Conservation (phyloP, 2,113 vertebrate genomes). For the Hiodon alosoides region DNA sequence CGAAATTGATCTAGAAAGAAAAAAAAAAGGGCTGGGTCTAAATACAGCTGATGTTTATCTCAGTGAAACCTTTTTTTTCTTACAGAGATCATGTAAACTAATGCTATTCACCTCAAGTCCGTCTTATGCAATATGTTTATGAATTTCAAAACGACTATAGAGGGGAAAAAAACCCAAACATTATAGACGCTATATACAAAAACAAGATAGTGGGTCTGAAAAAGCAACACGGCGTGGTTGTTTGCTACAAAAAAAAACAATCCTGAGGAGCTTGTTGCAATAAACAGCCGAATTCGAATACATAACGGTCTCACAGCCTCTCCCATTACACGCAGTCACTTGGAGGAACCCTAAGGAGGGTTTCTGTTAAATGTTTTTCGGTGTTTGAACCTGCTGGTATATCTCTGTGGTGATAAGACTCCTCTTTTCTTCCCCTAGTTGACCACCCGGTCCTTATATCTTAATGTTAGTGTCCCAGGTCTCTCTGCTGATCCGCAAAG, state of each 20-base stretch:
- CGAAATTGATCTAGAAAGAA: constrained; percentile 43
- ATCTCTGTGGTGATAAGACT: too few species aligned
- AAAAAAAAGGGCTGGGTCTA: constrained; percentile 42
- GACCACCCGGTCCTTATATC: too few species aligned
- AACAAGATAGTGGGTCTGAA: not conserved
- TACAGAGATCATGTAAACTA: constrained; percentile 52
- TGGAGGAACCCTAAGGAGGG: constrained; percentile 1
- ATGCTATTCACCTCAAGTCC: constrained; percentile 29
- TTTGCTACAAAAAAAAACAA: not conserved
- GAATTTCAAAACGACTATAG: constrained; percentile 2
- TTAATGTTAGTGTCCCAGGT: too few species aligned
- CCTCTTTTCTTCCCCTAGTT: too few species aligned
- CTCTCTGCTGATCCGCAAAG: too few species aligned
- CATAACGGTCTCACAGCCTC: not conserved
- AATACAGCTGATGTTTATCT: constrained; percentile 67
- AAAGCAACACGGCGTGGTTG: not conserved
- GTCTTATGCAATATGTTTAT: constrained; percentile 51
- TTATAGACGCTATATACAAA: constrained; percentile 1
- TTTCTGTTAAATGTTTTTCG: too few species aligned
- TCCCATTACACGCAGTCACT: not conserved
- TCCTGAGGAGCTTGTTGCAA: not conserved
- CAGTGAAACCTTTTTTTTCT: constrained; percentile 50
- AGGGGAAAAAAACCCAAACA: not conserved
- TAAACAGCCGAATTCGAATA: not conserved
- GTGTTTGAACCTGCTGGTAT: too few species aligned